phyloP scores from a whole-genome alignment of 2,888 invertebrate species.

The Tachina fera region DNA sequence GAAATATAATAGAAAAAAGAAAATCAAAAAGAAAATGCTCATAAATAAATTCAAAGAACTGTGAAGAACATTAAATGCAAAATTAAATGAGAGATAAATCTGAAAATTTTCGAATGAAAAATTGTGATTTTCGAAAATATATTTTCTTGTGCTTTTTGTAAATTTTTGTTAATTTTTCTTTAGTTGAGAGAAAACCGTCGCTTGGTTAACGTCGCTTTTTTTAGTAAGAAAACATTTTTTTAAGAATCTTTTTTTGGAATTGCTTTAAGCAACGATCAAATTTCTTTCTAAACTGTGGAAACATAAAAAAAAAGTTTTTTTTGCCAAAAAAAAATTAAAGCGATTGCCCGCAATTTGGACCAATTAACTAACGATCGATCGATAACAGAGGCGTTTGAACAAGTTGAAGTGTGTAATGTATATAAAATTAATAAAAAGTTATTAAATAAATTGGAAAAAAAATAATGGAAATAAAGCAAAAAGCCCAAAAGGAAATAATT shows the following conservation, averaged over 20 bases:
- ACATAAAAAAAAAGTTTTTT: conserved; percentile 57
- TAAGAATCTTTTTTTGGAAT: conserved; percentile 29
- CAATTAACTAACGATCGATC: conserved; percentile 33
- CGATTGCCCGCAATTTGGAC: conserved; percentile 31
- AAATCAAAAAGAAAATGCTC: conserved; percentile 6
- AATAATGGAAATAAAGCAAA: conserved; percentile 6
- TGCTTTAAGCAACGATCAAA: conserved; percentile 42
- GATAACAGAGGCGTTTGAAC: conserved; percentile 28
- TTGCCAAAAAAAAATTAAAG: conserved; percentile 24
- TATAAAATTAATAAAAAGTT: conserved; percentile 25
- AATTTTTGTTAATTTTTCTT: conserved; percentile 81
- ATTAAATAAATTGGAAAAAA: conserved; percentile 9
- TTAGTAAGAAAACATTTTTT: conserved; percentile 69
- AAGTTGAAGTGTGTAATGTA: conserved; percentile 55
- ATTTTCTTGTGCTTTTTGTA: conserved; percentile 46
- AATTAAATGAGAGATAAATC: conserved; percentile 15
- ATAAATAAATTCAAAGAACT: conserved; percentile 30
- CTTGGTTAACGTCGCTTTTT: conserved; percentile 82
- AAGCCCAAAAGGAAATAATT: neutral
- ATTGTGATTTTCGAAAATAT: conserved; percentile 42
- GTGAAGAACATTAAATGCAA: conserved; percentile 37
- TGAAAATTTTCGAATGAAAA: conserved; percentile 42
- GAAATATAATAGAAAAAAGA: neutral
- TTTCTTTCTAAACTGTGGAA: conserved; percentile 33
- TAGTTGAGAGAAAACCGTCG: conserved; percentile 84